Evolutionary conservation across 2,888 invertebrate genomes (phyloP).

Genomic region (Cerceris ruficornis): DNA sequence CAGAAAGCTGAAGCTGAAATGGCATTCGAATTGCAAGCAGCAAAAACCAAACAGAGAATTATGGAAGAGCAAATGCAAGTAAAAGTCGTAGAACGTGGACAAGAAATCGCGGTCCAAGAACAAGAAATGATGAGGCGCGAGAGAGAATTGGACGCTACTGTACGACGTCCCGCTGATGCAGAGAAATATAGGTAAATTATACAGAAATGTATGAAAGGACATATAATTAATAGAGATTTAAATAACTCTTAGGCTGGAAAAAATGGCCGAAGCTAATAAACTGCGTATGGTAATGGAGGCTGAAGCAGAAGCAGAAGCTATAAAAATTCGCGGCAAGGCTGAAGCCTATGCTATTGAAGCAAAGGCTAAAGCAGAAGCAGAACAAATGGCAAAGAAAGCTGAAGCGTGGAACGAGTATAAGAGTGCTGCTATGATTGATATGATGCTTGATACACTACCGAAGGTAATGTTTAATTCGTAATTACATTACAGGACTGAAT

Average conservation of each 20-base stretch:
- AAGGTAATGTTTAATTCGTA: slow-evolving; percentile 85
- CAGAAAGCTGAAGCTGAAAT: slow-evolving; percentile 95
- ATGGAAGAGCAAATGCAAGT: slow-evolving; percentile 99
- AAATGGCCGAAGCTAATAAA: slow-evolving; percentile 96
- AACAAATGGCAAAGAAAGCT: slow-evolving; percentile 98
- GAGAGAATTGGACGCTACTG: slow-evolving; percentile 95
- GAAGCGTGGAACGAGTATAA: slow-evolving; percentile 98
- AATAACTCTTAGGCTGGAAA: slow-evolving; percentile 87
- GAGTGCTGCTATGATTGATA: slow-evolving; percentile 97
- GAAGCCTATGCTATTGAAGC: slow-evolving; percentile 97
- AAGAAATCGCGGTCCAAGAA: slow-evolving; percentile 97
- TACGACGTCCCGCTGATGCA: slow-evolving; percentile 97
- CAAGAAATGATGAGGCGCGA: slow-evolving; percentile 97
- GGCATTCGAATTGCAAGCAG: slow-evolving; percentile 96
- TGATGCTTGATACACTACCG: slow-evolving; percentile 97
- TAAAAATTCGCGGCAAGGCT: slow-evolving; percentile 92
- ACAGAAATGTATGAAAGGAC: background rate
- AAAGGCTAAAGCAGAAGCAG: slow-evolving; percentile 97
- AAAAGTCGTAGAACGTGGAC: slow-evolving; percentile 93
- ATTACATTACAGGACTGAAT: background rate
- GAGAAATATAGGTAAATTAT: slow-evolving; percentile 87
- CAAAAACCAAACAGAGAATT: slow-evolving; percentile 97
- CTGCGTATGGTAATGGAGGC: slow-evolving; percentile 95
- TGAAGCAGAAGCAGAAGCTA: slow-evolving; percentile 96
- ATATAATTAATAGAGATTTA: slow-evolving; percentile 12